Conservation (phyloP, 2,888 invertebrate species). For the Lordiphosa andalusiaca region DNA sequence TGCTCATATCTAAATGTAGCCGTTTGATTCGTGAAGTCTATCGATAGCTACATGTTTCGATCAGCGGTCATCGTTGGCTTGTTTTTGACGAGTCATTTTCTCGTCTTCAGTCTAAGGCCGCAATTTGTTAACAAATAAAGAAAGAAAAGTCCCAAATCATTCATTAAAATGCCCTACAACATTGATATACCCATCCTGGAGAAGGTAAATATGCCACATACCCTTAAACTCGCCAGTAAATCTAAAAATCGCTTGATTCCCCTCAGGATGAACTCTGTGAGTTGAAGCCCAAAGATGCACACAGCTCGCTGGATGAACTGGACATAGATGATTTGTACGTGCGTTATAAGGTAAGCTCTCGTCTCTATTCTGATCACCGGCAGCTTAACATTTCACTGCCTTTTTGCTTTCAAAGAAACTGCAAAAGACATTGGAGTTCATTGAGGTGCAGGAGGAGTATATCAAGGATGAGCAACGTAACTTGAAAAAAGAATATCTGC, state of each 20-base stretch:
- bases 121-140: conserved; percentile 31
- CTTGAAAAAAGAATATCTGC: conserved; percentile 98
- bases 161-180: conserved; percentile 31
- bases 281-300: conserved; percentile 85
- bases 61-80: conserved; percentile 25
- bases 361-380: too few species aligned
- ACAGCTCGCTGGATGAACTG: conserved; percentile 87
- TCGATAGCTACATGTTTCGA: neutral
- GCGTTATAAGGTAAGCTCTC: conserved; percentile 89
- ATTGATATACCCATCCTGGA: conserved; percentile 57
- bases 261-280: conserved; percentile 85
- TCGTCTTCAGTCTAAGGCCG: conserved; percentile 25
- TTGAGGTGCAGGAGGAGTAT: conserved; percentile 99
- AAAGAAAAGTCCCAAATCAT: conserved; percentile 17
- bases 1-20: too few species aligned
- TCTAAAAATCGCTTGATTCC: neutral
- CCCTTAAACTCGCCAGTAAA: neutral
- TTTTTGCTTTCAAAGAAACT: conserved; percentile 85
- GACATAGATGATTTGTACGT: conserved; percentile 97
- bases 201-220: conserved; percentile 29
- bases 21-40: neutral
- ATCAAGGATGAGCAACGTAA: conserved; percentile 99
- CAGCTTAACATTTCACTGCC: neutral
- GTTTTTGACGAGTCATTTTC: conserved; percentile 69
- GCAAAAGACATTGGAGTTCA: conserved; percentile 96